Evolutionary conservation across 2,888 invertebrate species (phyloP).

Genomic region (Hirtodrosophila duncani): DNA sequence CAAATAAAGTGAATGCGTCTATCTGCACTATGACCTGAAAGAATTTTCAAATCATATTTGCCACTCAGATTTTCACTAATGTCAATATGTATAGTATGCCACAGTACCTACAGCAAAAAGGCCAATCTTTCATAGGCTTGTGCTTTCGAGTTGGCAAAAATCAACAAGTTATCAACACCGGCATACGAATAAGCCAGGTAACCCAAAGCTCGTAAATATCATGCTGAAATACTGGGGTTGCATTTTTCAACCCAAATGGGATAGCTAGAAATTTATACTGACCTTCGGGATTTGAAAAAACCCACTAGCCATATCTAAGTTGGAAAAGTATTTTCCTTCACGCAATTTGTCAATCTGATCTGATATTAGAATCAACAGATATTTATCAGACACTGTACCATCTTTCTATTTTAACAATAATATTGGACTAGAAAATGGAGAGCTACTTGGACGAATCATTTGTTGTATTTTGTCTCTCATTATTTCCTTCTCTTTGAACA

Average conservation of each 20-base stretch:
- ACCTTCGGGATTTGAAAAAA: neutral
- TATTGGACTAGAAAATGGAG: constrained; percentile 1
- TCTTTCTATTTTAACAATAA: neutral
- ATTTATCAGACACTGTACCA: constrained; percentile 1
- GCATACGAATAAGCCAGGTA: too few species aligned
- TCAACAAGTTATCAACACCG: neutral
- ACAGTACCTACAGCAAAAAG: too few species aligned
- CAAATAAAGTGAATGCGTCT: too few species aligned
- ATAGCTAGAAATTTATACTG: neutral
- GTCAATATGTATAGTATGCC: constrained; percentile 1
- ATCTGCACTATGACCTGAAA: too few species aligned
- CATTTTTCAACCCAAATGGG: neutral
- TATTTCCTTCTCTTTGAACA: neutral
- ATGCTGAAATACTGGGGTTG: too few species aligned
- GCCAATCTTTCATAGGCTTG: too few species aligned
- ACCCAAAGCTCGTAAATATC: too few species aligned
- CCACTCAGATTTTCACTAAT: neutral
- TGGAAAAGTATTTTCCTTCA: neutral
- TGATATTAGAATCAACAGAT: constrained; percentile 1
- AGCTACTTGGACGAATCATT: constrained; percentile 4
- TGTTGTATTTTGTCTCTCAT: neutral
- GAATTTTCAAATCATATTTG: neutral
- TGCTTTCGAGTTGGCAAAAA: too few species aligned
- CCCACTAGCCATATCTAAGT: constrained; percentile 1
- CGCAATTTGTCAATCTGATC: neutral